phyloP scores from a whole-genome alignment of 2,797 vertebrate species.

The Bovichtus diacanthus region DNA sequence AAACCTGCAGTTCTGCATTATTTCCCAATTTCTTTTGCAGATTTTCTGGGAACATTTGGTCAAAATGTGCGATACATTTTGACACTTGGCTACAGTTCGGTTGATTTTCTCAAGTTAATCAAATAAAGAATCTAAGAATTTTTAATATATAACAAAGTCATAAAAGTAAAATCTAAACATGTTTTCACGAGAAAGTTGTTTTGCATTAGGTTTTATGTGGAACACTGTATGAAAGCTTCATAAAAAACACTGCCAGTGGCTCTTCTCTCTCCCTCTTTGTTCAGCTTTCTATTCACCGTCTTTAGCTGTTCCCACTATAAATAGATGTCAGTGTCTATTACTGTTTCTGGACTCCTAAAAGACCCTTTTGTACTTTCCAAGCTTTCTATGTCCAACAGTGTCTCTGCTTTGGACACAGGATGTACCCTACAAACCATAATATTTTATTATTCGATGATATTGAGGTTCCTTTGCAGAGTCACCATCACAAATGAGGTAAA shows the following conservation, averaged over 20 bases:
- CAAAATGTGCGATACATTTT: not conserved
- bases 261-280: constrained; percentile 61
- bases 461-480: not conserved
- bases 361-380: constrained; percentile 59
- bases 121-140: not conserved
- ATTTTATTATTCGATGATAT: constrained; percentile 19
- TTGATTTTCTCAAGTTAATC: not conserved
- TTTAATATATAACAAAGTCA: not conserved
- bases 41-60: not conserved
- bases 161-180: not conserved
- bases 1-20: not conserved
- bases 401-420: constrained; percentile 39
- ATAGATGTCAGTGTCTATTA: constrained; percentile 74
- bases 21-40: not conserved
- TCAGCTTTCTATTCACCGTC: constrained; percentile 70
- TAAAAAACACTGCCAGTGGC: constrained; percentile 63
- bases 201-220: constrained; percentile 33
- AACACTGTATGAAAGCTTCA: constrained; percentile 39
- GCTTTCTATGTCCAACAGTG: constrained; percentile 43
- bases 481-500: not conserved
- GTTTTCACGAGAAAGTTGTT: constrained; percentile 2
- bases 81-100: not conserved
- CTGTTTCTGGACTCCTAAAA: constrained; percentile 65
- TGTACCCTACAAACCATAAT: constrained; percentile 15
- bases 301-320: constrained; percentile 71